These are phyloP conservation scores for Lysandra coridon DNA, from an alignment of 2,888 invertebrate species.

Conservation along the genomic window DNA sequence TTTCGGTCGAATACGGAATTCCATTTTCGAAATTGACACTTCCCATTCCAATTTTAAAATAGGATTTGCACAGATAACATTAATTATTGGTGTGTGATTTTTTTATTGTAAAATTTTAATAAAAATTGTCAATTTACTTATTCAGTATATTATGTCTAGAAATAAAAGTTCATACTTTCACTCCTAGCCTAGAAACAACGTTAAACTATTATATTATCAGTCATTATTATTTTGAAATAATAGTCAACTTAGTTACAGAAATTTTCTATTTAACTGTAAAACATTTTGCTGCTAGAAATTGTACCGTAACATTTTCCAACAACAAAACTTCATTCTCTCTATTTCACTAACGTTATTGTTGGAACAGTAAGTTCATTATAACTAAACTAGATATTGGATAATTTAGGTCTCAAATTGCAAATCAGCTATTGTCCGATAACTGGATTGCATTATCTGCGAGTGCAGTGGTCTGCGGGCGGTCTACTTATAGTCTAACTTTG, in stretches of 20 bases:
- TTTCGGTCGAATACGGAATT: slow-evolving; percentile 29
- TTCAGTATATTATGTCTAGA: no score
- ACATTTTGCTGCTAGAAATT: neutral
- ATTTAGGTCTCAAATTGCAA: slow-evolving; percentile 17
- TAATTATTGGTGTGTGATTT: no score
- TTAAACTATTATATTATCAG: no score
- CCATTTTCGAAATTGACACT: neutral
- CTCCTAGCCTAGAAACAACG: no score
- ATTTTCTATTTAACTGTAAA: neutral
- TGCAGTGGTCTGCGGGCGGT: neutral
- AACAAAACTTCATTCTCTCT: neutral
- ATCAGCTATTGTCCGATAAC: slow-evolving; percentile 16
- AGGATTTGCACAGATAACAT: neutral
- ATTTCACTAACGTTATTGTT: neutral
- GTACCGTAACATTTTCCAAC: neutral
- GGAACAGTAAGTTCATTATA: neutral
- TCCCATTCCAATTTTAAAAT: neutral
- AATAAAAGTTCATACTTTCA: no score
- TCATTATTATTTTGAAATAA: no score
- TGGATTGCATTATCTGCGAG: neutral
- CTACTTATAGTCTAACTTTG: neutral
- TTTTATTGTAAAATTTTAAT: no score
- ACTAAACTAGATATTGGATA: slow-evolving; percentile 2
- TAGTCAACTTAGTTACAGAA: neutral
- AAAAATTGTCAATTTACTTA: no score